These are phyloP conservation scores for Podarcis cretensis DNA, from an alignment of 2,113 vertebrate species.

Conservation along the genomic window DNA sequence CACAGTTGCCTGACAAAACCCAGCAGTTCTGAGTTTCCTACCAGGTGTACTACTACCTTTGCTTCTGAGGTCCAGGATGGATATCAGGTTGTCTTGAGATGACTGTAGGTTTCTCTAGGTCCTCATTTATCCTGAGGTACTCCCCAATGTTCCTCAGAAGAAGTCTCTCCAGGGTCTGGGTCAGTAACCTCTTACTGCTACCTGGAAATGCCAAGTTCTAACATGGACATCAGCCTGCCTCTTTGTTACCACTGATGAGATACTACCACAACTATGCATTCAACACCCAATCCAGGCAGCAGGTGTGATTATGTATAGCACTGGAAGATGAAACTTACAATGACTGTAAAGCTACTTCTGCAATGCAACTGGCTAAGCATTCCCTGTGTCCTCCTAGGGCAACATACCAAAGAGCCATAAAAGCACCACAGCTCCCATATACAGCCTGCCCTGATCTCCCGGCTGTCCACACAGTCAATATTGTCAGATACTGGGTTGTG, in stretches of 20 bases:
- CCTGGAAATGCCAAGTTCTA: neutral
- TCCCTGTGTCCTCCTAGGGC: no score
- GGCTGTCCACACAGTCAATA: neutral
- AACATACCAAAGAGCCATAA: neutral
- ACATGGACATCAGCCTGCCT: no score
- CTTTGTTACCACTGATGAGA: neutral
- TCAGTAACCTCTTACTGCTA: neutral
- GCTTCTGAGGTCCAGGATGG: neutral
- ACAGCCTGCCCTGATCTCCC: neutral
- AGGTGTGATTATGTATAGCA: no score
- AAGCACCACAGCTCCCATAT: neutral
- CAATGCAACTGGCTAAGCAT: neutral
- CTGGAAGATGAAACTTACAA: neutral
- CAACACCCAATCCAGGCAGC: neutral
- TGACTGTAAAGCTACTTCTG: neutral
- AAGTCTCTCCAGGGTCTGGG: no score
- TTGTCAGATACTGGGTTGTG: neutral
- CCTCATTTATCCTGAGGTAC: no score
- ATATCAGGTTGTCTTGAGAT: no score
- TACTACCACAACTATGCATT: neutral
- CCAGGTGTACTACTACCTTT: neutral
- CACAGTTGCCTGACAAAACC: neutral
- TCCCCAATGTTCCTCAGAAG: no score
- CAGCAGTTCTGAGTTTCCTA: neutral
- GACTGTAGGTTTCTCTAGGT: no score